Base-by-base conservation (phyloP, 2,113 vertebrate genomes). In the Mus pahari region DNA sequence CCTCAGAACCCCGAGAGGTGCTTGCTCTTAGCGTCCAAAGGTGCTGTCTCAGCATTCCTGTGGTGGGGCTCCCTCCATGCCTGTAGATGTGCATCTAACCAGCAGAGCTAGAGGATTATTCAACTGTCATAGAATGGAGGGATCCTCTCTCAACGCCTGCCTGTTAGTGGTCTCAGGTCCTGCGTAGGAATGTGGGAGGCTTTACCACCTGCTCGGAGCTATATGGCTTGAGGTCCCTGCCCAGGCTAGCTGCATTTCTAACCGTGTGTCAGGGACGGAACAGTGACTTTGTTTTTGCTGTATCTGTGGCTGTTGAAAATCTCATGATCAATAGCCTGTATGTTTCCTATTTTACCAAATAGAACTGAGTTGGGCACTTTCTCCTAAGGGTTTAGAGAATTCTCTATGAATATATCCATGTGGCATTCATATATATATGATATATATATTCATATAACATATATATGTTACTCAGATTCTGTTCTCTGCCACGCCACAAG, bases 31-130 rank as follows among this genome's bases (percentile, higher is more conserved):
- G 53, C 92, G 78, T 89, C 91, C 77, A 86, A 90, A 96, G 73
- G 31, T 50, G 83, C 71, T 79, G 86, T 66, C 91, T 94, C 86
- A 53, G 45, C 73, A 89, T 95, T 94, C 86, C 96, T 95, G 14
- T 74, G 60, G 53, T 45, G 79, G 55, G 36, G 64, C 73, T 74
- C 11, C n/a, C 45, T 88, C 79, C 8, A 24, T 83, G 75, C 87
- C 88, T 94, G 28, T 87, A 88, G 87, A 62, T 86, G 28, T 77
- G 62, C n/a, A 89, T 79, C 62, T 64, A 78, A 1, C 73, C 75
- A 91, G 73, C 93, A 86, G 71, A 94, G 82, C 78, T 94, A 82
- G 83, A 77, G n/a, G 60, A 86, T 92, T 74, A 86, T 88, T 84
- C 66, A 95, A 9, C 87, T 96, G 70, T 66, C 33, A 2, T 66